Evolutionary conservation across 2,888 invertebrate genomes (phyloP).

Genomic region (Nipponacmea schrenckii): DNA sequence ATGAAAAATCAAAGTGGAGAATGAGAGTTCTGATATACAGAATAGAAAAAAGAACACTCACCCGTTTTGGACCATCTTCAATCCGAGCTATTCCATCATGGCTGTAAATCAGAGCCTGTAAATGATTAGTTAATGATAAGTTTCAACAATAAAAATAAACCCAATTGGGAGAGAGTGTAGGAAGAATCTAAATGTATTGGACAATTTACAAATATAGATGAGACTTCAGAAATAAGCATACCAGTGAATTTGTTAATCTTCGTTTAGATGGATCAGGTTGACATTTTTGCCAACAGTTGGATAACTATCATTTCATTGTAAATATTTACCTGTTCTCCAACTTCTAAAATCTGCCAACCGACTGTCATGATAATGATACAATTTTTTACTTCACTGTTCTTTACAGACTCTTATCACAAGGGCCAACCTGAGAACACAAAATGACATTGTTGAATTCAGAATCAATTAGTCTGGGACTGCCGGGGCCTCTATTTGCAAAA

Average conservation of each 20-base stretch:
- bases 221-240: no score
- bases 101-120: constrained; percentile 57
- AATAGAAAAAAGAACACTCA: constrained; percentile 24
- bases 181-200: not conserved
- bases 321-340: constrained; percentile 48
- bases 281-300: no score
- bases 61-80: constrained; percentile 61
- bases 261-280: no score
- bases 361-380: constrained; percentile 41
- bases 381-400: no score
- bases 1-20: not conserved
- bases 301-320: not conserved
- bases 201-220: no score
- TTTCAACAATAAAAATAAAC: constrained; percentile 12
- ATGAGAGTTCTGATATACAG: not conserved
- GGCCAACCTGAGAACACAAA: no score
- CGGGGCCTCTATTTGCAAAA: no score
- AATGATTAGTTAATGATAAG: no score
- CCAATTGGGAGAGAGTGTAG: not conserved
- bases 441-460: no score
- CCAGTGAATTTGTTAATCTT: no score
- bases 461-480: no score
- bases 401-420: no score
- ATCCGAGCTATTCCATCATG: constrained; percentile 54
- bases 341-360: constrained; percentile 50